These are phyloP conservation scores for Neotragus moschatus DNA, from an alignment of 2,113 vertebrate genomes.

Conservation along the genomic window DNA sequence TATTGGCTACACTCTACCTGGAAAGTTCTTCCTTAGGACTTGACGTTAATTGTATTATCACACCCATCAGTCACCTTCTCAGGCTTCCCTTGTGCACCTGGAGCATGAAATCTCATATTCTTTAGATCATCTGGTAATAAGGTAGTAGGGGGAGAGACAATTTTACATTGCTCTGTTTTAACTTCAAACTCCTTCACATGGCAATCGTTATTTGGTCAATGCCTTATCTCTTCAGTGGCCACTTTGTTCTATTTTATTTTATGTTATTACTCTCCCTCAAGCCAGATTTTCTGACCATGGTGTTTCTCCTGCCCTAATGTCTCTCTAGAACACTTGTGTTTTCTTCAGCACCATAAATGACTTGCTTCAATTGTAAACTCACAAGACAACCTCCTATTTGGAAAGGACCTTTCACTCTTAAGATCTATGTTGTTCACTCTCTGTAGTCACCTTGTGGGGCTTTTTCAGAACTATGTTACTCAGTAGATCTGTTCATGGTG, in stretches of 20 bases:
- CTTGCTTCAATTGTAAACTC: background rate
- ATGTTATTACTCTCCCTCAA: background rate
- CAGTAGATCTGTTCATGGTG: background rate
- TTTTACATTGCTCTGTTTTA: background rate
- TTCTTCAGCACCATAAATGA: background rate
- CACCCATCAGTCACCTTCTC: background rate
- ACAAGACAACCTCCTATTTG: background rate
- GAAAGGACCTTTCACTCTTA: background rate
- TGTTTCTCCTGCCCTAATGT: background rate
- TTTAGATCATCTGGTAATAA: background rate
- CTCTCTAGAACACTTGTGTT: background rate
- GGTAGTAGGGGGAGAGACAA: background rate
- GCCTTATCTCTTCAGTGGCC: background rate
- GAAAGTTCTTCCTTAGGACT: background rate
- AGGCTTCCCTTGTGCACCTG: too few species aligned
- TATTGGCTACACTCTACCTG: background rate
- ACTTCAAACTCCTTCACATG: background rate
- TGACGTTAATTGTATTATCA: background rate
- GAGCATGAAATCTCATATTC: too few species aligned
- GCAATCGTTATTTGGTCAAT: background rate
- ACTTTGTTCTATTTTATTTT: background rate
- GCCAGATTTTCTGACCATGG: background rate
- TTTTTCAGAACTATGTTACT: background rate
- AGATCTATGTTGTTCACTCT: background rate
- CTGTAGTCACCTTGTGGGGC: accelerated